Evolutionary conservation across 1,140 invertebrate genomes (phyloP), one percentile per base, ranked within the genome.

Genomic region (Caenorhabditis inopinata): DNA sequence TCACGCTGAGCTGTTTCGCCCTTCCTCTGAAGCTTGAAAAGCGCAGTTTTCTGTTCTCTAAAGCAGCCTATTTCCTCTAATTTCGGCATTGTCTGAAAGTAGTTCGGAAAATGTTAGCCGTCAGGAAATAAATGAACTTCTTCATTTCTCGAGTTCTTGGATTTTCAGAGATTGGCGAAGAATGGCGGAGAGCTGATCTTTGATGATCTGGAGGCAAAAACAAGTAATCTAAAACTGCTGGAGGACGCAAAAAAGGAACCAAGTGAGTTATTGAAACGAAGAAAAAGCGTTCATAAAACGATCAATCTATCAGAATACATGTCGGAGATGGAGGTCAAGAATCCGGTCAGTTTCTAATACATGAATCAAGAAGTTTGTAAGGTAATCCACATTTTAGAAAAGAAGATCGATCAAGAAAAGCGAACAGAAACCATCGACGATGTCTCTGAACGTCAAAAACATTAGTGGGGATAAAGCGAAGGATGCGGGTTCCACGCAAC

Each of bases 261-360:
- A 68, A 68, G 58, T 68, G 58, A 68, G 58, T 68, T 68, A 38
- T 48, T 48, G 23, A 53, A 53, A 6, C 25, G 58, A 38, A 38
- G 58, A 32, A 68, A 68, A 68, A 68, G 58, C 23, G 27, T 58
- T 32, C 51, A 58, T 58, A 68, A 68, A 68, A 68, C 32, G 32
- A 68, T 68, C 58, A 68, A 68, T 68, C 58, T 68, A 38, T 68
- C 58, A 68, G 58, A 68, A 42, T 68, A 68, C 58, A 42, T 68
- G 58, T 68, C 58, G 11, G 58, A 68, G n/a, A 68, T 68, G 58
- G 58, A 68, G 29, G 23, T 32, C 32, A 68, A 68, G 32, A 68
- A 42, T 38, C n/a, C 58, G n/a, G 58, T 68, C n/a, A 68, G 58
- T 68, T 3, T 38, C 23, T 21, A 21, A 21, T 42, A 16, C 1